Base-by-base conservation (phyloP, 2,888 invertebrate species). In the Meloe dianella region DNA sequence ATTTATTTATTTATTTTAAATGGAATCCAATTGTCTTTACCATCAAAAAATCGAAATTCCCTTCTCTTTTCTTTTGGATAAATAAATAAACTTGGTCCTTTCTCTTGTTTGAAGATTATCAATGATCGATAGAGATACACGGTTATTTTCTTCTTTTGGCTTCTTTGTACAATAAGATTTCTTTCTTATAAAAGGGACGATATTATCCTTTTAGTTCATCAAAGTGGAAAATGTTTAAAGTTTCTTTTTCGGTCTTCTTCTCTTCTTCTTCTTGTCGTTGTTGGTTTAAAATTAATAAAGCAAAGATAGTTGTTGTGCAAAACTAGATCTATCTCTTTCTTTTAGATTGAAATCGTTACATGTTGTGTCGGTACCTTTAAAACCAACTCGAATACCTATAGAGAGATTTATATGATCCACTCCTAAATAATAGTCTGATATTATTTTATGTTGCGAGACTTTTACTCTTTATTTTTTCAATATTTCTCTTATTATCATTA, bases 131-230 rank as follows among this genome's bases (percentile, higher is more conserved):
- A 75, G 75, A 74, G 75, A 75, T 77, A 73, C 71, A 73, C 73
- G 71, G 68, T 71, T 73, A 70, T 69, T 61, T 68, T 58, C 61
- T 56, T 61, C 63, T 64, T 57, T 63, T 60, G 64, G 65, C 58
- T 47, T 38, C 63, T 65, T 65, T 51, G 51, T 63, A 41, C 65
- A 61, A 60, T 62, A 63, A 72, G 71, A 74, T 72, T 17, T 41
- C 67, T 64, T 69, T 71, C 69, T 66, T 68, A 67, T 47, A 63
- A 65, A 65, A 57, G 32, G 38, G 41, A 56, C 29, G 70, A 72
- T 70, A 66, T 78, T 77, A 80, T 80, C 82, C 80, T 80, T 79
- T 82, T 81, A 82, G 81, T 80, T 74, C 80, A 79, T 75, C 74
- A 78, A 77, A 75, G 78, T 76, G 81, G 77, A 81, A 82, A 81